These are phyloP conservation scores for Pseudorasbora parva DNA, from an alignment of 2,113 vertebrate genomes.

Conservation along the genomic window DNA sequence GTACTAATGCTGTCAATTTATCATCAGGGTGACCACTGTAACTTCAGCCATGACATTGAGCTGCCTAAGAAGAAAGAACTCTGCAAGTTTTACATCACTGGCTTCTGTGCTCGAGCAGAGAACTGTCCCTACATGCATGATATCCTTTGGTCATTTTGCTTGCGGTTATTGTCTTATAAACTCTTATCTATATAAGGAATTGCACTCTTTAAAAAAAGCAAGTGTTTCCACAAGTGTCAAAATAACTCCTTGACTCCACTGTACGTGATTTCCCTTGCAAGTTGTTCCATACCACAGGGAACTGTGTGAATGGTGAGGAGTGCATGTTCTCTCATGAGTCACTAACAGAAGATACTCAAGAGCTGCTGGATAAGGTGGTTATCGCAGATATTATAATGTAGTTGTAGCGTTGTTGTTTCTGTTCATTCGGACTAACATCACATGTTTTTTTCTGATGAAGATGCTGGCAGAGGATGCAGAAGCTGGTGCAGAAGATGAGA, in stretches of 20 bases:
- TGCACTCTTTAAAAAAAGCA: not conserved
- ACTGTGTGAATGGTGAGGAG: slow-evolving; percentile 92
- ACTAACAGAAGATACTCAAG: slow-evolving; percentile 88
- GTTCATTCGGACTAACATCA: not conserved
- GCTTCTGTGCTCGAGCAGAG: slow-evolving; percentile 90
- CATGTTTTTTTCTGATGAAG: slow-evolving; percentile 62
- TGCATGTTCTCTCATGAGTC: slow-evolving; percentile 95
- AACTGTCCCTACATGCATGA: slow-evolving; percentile 98
- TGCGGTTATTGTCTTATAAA: not conserved
- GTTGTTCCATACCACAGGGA: slow-evolving; percentile 94
- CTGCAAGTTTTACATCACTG: slow-evolving; percentile 97
- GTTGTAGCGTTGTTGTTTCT: not conserved
- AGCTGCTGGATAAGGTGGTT: slow-evolving; percentile 90
- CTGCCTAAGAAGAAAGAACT: slow-evolving; percentile 94
- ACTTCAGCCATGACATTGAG: slow-evolving; percentile 96
- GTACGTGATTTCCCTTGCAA: slow-evolving; percentile 94
- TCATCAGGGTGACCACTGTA: slow-evolving; percentile 92
- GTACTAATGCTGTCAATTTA: slow-evolving; percentile 17
- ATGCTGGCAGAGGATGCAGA: slow-evolving; percentile 93
- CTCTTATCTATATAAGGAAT: not conserved
- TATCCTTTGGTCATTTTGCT: slow-evolving; percentile 82
- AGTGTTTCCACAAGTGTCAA: not conserved
- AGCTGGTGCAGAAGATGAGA: slow-evolving; percentile 93
- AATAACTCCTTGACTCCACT: slow-evolving; percentile 74
- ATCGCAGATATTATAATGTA: not conserved